phyloP scores from a whole-genome alignment of 2,797 vertebrate species.

The Sebastes trivittatus region DNA sequence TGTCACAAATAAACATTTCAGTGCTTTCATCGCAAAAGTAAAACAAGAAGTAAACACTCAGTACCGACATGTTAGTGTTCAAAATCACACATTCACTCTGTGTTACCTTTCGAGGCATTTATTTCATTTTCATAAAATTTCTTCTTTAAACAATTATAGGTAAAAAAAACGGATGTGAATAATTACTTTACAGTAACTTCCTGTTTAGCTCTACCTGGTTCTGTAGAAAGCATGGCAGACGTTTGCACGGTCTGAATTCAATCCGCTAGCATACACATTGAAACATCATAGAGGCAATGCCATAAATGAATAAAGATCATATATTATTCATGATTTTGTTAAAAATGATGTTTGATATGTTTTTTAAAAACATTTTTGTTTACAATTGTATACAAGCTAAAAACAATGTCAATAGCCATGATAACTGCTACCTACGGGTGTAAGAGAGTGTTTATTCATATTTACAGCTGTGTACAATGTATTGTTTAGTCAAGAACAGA shows the following conservation, averaged over 20 bases:
- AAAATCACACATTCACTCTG: too few species aligned
- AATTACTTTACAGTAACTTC: too few species aligned
- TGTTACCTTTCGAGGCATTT: too few species aligned
- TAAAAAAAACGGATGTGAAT: too few species aligned
- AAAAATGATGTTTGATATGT: background rate
- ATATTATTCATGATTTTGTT: background rate
- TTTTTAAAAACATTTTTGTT: background rate
- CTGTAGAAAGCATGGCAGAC: too few species aligned
- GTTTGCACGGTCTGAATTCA: background rate
- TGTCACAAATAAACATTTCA: too few species aligned
- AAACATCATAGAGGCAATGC: background rate
- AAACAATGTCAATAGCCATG: background rate
- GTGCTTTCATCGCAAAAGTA: background rate
- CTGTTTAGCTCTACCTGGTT: too few species aligned
- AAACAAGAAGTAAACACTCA: background rate
- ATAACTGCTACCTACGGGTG: background rate
- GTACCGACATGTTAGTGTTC: background rate
- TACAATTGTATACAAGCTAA: background rate
- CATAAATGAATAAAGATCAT: background rate
- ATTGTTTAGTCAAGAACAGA: background rate
- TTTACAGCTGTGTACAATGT: background rate
- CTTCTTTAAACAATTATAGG: too few species aligned
- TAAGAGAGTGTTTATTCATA: background rate
- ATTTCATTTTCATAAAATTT: too few species aligned
- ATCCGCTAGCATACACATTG: background rate